phyloP scores from a whole-genome alignment of 2,797 vertebrate genomes.

The Micrastur ruficollis region DNA sequence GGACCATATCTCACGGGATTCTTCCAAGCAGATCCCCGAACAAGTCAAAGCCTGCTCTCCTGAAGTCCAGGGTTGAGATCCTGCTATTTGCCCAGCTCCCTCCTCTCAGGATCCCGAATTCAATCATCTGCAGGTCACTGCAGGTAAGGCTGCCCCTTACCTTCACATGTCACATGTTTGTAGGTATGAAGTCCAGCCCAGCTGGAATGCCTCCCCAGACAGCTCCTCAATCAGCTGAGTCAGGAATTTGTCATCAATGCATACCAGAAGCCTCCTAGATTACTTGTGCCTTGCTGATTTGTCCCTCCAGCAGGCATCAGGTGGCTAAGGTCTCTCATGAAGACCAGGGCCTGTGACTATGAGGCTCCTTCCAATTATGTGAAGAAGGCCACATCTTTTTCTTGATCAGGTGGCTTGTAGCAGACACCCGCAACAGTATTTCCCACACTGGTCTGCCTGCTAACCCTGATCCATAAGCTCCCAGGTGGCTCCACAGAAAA shows the following conservation, averaged over 20 bases:
- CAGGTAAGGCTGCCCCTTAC: neutral
- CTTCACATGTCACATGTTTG: neutral
- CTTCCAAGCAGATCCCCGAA: neutral
- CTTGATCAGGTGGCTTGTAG: neutral
- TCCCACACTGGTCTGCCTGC: neutral
- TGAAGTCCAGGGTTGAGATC: neutral
- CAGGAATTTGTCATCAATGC: neutral
- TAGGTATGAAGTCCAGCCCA: neutral
- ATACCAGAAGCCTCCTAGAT: neutral
- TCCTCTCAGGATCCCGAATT: neutral
- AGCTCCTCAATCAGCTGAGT: neutral
- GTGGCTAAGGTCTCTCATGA: neutral
- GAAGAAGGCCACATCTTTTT: neutral
- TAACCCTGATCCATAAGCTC: neutral
- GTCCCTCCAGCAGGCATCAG: neutral
- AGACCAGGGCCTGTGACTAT: neutral
- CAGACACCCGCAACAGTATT: neutral
- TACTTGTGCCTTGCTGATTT: neutral
- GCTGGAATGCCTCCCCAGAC: neutral
- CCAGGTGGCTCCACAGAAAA: neutral
- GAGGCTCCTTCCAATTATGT: neutral
- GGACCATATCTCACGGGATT: rapidly evolving
- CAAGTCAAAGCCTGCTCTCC: neutral
- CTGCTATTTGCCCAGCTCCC: neutral
- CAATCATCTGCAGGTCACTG: neutral